Evolutionary conservation across 2,113 vertebrate genomes (phyloP), one percentile per base, ranked within the genome.

Genomic region (Aepyceros melampus): DNA sequence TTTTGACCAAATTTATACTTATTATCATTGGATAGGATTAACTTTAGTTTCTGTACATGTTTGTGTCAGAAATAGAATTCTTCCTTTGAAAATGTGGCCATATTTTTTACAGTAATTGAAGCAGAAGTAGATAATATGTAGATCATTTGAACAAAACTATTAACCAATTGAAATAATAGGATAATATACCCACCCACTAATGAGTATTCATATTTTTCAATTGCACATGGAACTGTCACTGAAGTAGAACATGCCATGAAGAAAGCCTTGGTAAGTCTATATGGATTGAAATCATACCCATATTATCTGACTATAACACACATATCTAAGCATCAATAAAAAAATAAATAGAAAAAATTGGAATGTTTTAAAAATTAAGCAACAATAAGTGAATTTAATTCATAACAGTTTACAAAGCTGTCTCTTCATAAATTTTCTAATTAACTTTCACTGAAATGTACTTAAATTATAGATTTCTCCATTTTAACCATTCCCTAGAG

Each of bases 401-500:
- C 82, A 33, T 55, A 67, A 27, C 40, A 7, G 7, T 6, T 89
- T 45, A 45, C 29, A 74, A 87, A 87, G 29, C 14, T 64, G 3
- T 1, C 0, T 51, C 43, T 51, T 56, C 64, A 29, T 95, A 36
- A 76, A 79, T 51, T 89, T 86, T 71, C 23, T 47, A 51, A 53
- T 45, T 51, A 12, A 53, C 2, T 64, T 90, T 76, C 43, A 40
- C 19, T 76, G 55, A 53, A 74, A 62, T 40, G 5, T 40, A 83
- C 1, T n/a, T 33, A 8, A 87, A 40, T 9, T 60, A 79, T 5
- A 23, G 11, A 43, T 83, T 74, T 86, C 9, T 33, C 19, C 33
- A 19, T 58, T 33, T 40, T 1, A 16, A 58, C 3, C 16, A 8
- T 5, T 62, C 2, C 1, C 2, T 82, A 2, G 9, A 60, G 17